Base-by-base conservation (phyloP, 2,113 vertebrate genomes). In the Oreochromis aureus region DNA sequence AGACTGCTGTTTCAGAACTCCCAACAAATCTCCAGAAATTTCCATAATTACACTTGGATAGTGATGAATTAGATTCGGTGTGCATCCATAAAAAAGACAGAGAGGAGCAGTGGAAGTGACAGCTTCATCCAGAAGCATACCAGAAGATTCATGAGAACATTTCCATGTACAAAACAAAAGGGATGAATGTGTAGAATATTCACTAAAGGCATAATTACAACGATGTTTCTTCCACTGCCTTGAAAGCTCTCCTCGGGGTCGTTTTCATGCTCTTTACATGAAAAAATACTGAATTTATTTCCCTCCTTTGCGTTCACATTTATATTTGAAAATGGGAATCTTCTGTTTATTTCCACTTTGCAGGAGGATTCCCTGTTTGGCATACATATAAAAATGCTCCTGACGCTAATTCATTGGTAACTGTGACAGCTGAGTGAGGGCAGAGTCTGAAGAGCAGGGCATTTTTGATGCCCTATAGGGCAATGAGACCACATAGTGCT, bases 31-130 rank as follows among this genome's bases (percentile, higher is more conserved):
- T 84, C 69, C 63, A 44, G 82, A 91, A 94, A 93, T 92, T 89
- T 94, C 84, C 93, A 91, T 95, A 95, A 93, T 92, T 86, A 90
- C 86, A 66, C 83, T 83, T 59, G 54, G 86, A 86, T 90, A 39
- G 80, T 87, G 89, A 95, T 90, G 91, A 93, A 94, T 92, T 85
- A 71, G 87, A 89, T 87, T 91, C 46, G 2, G 69, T 84, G 86
- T 85, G 83, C 86, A 82, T 91, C 80, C 59, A 66, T 86, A 79
- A 76, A 90, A 81, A 66, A 89, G 87, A 91, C 54, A 91, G 89
- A 92, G 90, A 91, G 78, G 76, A 91, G 81, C 82, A 76, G 87
- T 76, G 80, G 89, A 88, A 87, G 90, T 89, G 91, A 94, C 91
- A 82, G 83, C 88, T 92, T 91, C 89, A 92, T 95, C 92, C 90